Evolutionary conservation across 2,888 invertebrate species (phyloP).

Genomic region (Apantesis nais): DNA sequence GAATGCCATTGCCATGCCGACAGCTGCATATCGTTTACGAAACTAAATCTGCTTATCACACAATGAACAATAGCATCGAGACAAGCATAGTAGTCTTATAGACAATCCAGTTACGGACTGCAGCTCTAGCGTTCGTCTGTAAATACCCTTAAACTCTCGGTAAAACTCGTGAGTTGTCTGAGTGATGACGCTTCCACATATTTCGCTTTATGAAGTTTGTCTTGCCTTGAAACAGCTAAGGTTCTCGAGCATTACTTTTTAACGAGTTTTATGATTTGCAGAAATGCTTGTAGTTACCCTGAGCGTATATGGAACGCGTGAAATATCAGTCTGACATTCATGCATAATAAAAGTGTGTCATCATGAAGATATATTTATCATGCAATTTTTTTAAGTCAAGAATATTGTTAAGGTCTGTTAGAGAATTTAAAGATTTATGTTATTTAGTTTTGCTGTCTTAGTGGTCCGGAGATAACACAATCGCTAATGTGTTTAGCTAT

Average conservation of each 20-base stretch:
- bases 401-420: background rate
- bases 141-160: slow-evolving; percentile 42
- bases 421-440: no score
- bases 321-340: slow-evolving; percentile 6
- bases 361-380: background rate
- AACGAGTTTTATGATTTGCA: slow-evolving; percentile 54
- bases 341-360: background rate
- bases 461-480: background rate
- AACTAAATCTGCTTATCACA: background rate
- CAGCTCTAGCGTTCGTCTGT: slow-evolving; percentile 21
- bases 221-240: slow-evolving; percentile 51
- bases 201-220: slow-evolving; percentile 62
- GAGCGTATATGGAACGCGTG: slow-evolving; percentile 1
- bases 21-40: background rate
- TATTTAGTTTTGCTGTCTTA: background rate
- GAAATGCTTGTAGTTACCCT: slow-evolving; percentile 33
- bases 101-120: background rate
- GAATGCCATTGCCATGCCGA: background rate
- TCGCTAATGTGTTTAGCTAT: background rate
- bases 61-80: background rate
- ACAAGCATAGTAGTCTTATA: background rate
- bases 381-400: background rate
- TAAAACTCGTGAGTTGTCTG: slow-evolving; percentile 60
- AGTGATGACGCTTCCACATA: slow-evolving; percentile 64
- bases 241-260: slow-evolving; percentile 54